Evolutionary conservation across 1,140 invertebrate genomes (phyloP), one percentile per base, ranked within the genome.

Genomic region (Cephus cinctus): DNA sequence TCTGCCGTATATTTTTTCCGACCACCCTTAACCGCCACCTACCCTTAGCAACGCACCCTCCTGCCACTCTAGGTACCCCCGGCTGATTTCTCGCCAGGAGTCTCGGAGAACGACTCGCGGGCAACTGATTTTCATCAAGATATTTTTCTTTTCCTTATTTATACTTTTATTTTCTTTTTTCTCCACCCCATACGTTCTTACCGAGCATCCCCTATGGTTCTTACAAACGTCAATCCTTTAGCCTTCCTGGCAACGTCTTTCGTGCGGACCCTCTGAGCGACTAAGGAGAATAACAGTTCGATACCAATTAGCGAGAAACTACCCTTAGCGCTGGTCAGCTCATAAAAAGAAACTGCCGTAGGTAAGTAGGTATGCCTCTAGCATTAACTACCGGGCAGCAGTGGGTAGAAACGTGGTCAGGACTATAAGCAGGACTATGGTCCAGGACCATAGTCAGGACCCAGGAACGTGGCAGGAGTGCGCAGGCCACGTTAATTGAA

Each of bases 221-320:
- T n/a, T n/a, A n/a, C n/a, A n/a, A n/a, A n/a, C n/a, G n/a, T n/a
- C n/a, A n/a, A n/a, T n/a, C n/a, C n/a, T n/a, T n/a, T n/a, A n/a
- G 20, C 39, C 20, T 41, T 14, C 22, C 20, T 23, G 2, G 35
- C 11, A 40, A 46, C 22, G 42, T 50, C n/a, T n/a, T n/a, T n/a
- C n/a, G n/a, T n/a, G n/a, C n/a, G n/a, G n/a, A n/a, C n/a, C n/a
- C n/a, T n/a, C n/a, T n/a, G n/a, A n/a, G n/a, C n/a, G 59, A 67
- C 63, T 59, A 66, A 56, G 51, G 61, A 50, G 54, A 73, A 67
- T 76, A 76, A 74, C 67, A 74, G 75, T 75, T 74, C 72, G 68
- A 76, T 76, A 73, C 69, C 73, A 75, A 76, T 75, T 75, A 76
- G 70, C 63, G 63, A 66, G 59, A 63, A 73, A 72, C 67, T 66